These are phyloP conservation scores for Aegithalos caudatus DNA, from an alignment of 2,113 vertebrate genomes.

Conservation along the genomic window DNA sequence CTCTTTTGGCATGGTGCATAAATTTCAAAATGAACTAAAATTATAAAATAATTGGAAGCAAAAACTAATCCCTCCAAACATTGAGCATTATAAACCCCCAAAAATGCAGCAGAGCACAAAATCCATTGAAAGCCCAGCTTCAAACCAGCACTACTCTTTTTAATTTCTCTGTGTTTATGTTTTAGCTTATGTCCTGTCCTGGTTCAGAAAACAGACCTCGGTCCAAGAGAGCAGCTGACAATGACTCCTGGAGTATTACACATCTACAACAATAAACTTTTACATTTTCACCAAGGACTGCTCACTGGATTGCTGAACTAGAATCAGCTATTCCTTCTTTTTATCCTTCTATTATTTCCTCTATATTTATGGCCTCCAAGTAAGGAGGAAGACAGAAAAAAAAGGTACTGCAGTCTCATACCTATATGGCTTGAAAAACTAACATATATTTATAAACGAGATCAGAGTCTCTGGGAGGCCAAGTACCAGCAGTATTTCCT, in stretches of 20 bases:
- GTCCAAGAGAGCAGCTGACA: slow-evolving; percentile 12
- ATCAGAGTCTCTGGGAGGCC: not conserved
- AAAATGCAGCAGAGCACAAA: slow-evolving; percentile 3
- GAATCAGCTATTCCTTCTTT: not conserved
- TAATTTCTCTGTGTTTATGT: slow-evolving; percentile 41
- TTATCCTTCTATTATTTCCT: not conserved
- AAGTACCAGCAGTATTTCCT: slow-evolving; percentile 31
- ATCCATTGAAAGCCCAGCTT: not conserved
- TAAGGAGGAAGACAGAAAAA: not conserved
- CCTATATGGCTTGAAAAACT: not conserved
- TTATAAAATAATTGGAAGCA: slow-evolving; percentile 1
- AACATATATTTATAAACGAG: not conserved
- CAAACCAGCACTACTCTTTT: not conserved
- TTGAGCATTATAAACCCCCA: not conserved
- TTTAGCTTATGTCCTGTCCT: slow-evolving; percentile 38
- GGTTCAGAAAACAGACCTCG: slow-evolving; percentile 15
- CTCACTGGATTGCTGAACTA: not conserved
- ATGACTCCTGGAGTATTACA: slow-evolving; percentile 35
- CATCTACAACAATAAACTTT: slow-evolving; percentile 32
- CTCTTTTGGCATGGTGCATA: not conserved
- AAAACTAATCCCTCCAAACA: not conserved
- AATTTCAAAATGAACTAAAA: not conserved
- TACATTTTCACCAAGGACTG: not conserved
- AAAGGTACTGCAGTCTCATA: not conserved
- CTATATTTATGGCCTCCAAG: not conserved